These are phyloP conservation scores for Protophormia terraenovae DNA, from an alignment of 2,888 invertebrate genomes.

Conservation along the genomic window DNA sequence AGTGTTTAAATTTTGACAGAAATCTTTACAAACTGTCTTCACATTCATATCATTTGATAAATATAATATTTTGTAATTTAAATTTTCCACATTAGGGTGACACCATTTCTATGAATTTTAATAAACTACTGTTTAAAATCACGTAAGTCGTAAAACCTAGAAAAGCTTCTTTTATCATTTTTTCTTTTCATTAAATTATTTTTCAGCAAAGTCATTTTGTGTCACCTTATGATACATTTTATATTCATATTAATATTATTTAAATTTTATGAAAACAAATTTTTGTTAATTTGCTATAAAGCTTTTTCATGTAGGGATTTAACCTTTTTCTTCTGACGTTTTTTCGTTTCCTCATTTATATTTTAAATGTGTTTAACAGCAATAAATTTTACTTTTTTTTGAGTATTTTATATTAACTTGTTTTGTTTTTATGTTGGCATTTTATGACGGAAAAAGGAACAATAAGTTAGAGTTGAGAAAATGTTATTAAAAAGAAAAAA, in stretches of 20 bases:
- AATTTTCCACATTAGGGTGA: too few relatives aligned
- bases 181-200: not conserved
- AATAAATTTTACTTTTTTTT: not conserved
- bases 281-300: conserved; percentile 50
- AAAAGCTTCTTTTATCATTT: too few relatives aligned
- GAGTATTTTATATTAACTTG: not conserved
- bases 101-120: too few relatives aligned
- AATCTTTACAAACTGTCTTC: too few relatives aligned
- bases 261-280: conserved; percentile 28
- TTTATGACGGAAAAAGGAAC: not conserved
- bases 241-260: conserved; percentile 27
- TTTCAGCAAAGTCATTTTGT: not conserved
- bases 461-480: not conserved
- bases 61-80: too few relatives aligned
- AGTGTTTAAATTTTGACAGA: too few relatives aligned
- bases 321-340: conserved; percentile 18
- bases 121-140: too few relatives aligned
- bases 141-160: not conserved
- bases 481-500: too few relatives aligned
- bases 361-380: too few relatives aligned
- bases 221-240: not conserved
- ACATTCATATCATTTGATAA: too few relatives aligned
- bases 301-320: conserved; percentile 45
- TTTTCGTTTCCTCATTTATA: not conserved
- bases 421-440: not conserved